Evolutionary conservation across 1,140 invertebrate genomes (phyloP), one percentile per base, ranked within the genome.

Genomic region (Drosophila yakuba): DNA sequence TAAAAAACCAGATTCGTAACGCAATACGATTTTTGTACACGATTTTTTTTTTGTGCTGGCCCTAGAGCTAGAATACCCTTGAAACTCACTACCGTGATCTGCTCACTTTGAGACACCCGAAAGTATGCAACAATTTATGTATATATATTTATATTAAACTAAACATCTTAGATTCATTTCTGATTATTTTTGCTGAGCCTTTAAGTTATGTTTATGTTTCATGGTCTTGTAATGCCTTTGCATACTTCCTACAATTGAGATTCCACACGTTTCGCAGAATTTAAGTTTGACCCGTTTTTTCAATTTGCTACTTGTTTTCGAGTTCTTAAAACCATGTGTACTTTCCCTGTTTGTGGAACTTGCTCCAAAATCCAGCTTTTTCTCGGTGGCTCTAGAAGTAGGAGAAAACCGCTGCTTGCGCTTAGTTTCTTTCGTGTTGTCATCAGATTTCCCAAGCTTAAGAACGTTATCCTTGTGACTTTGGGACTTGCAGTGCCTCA

Each of bases 401-500:
- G 15, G 15, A 1, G 28, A 32, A 32, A 32, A 8, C 0, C 32
- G 7, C 8, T 15, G 4, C 0, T 11, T 15, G 2, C 15, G 1
- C 32, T 12, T 20, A 2, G 0, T 36, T 4, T 36, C 8, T 12
- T 2, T 20, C 2, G 23, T 1, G 4, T 12, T 66, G 23, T 43
- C 8, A 14, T 15, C 43, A 4, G 6, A 5, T 51, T 11, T 32
- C 4, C 55, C 54, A 11, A 59, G 6, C 2, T 36, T 41, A 14
- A 17, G 4, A 1, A 74, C 11, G 10, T 43, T 14, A 17, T 74
- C 17, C 48, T 55, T 28, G 11, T 79, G 77, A 2, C 36, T 50
- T 15, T 35, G 36, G 1, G 57, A 74, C 4, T 61, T 50, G 17
- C 61, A 79, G 23, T 79, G 77, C 7, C 76, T 57, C 3, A 14